These are phyloP conservation scores for Caenorhabditis macrosperma DNA, from an alignment of 2,888 invertebrate genomes.

Conservation along the genomic window DNA sequence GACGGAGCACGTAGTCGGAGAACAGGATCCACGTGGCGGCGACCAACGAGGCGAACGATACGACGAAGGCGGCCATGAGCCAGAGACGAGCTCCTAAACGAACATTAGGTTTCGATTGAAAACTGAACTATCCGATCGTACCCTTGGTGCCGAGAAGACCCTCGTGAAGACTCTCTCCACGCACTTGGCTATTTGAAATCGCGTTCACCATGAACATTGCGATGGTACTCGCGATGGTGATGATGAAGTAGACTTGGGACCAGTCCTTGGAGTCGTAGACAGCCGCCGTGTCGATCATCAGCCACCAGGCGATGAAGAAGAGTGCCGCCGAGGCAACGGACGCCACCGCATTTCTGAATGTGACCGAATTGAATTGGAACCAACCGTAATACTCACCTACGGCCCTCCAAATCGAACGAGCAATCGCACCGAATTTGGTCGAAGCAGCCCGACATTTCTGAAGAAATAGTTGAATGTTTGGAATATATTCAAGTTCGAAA, in stretches of 20 bases:
- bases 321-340: conserved; percentile 90
- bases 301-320: conserved; percentile 98
- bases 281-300: conserved; percentile 93
- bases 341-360: conserved; percentile 86
- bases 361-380: background rate
- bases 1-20: conserved; percentile 94
- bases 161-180: conserved; percentile 83
- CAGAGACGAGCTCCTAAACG: conserved; percentile 90
- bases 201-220: conserved; percentile 96
- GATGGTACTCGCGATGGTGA: conserved; percentile 93
- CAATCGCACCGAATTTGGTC: conserved; percentile 74
- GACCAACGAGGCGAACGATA: conserved; percentile 95
- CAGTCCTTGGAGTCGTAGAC: conserved; percentile 84
- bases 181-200: conserved; percentile 86
- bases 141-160: conserved; percentile 86
- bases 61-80: conserved; percentile 95
- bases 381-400: conserved; percentile 82
- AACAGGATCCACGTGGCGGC: conserved; percentile 97
- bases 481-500: background rate
- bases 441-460: conserved; percentile 75
- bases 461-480: background rate
- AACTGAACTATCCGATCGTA: background rate
- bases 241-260: conserved; percentile 87
- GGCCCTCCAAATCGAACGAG: conserved; percentile 87
- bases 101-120: no score